Evolutionary conservation across 1,140 invertebrate genomes (phyloP).

Genomic region (Protaetia brevitarsis): DNA sequence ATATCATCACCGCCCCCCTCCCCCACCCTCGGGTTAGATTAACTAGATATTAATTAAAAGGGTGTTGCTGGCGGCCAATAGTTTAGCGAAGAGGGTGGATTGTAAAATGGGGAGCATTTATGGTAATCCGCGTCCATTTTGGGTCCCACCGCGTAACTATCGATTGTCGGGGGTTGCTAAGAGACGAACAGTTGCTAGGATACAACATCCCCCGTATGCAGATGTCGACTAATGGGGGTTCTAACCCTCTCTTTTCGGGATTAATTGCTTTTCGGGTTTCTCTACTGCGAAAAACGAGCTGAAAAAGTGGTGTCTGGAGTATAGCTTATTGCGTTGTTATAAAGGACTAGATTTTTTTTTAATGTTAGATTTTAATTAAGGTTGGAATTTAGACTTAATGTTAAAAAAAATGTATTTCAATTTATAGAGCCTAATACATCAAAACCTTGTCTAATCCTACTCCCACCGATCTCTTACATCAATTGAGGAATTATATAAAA

Average conservation of each 20-base stretch:
- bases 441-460: too few relatives aligned
- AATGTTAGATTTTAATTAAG: too few relatives aligned
- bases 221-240: constrained; percentile 26
- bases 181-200: constrained; percentile 37
- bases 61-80: constrained; percentile 20
- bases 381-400: too few relatives aligned
- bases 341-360: too few relatives aligned
- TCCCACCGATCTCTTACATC: too few relatives aligned
- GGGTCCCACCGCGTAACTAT: constrained; percentile 36
- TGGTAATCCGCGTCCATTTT: constrained; percentile 39
- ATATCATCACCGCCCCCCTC: too few relatives aligned
- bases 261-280: background rate
- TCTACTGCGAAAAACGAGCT: too few relatives aligned
- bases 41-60: constrained; percentile 21
- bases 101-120: constrained; percentile 31
- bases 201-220: constrained; percentile 36
- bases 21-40: constrained; percentile 14
- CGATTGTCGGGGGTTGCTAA: constrained; percentile 37
- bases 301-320: too few relatives aligned
- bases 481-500: too few relatives aligned
- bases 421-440: too few relatives aligned
- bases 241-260: constrained; percentile 19
- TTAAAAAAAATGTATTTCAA: too few relatives aligned
- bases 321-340: too few relatives aligned
- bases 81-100: constrained; percentile 23